phyloP scores from a whole-genome alignment of 2,888 invertebrate genomes.

The Augiades crinisus region DNA sequence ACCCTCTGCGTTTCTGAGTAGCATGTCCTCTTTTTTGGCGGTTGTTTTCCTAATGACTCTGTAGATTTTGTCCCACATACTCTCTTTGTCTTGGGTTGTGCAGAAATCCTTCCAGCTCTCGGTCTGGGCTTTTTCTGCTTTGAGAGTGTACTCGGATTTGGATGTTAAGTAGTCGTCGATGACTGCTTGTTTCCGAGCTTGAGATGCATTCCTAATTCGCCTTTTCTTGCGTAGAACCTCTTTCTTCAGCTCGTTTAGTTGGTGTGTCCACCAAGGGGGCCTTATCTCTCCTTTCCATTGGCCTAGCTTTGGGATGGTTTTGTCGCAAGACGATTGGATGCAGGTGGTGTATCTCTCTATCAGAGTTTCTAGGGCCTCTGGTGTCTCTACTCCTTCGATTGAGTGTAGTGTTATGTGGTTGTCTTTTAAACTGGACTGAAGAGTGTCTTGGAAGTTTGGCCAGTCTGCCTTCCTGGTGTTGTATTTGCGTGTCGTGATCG shows the following conservation, averaged over 20 bases:
- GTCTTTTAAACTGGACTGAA: neutral
- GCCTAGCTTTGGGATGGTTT: conserved; percentile 13
- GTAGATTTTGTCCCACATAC: conserved; percentile 1
- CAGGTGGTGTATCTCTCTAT: neutral
- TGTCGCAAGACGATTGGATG: conserved; percentile 1
- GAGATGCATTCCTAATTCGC: conserved; percentile 22
- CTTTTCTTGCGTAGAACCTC: conserved; percentile 21
- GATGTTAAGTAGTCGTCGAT: conserved; percentile 29
- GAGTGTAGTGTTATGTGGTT: conserved; percentile 7
- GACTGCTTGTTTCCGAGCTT: conserved; percentile 13
- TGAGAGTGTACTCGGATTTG: conserved; percentile 13
- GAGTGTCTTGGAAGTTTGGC: conserved; percentile 10
- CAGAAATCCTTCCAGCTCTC: conserved; percentile 21
- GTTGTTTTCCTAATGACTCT: conserved; percentile 25
- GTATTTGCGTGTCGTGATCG: conserved; percentile 27
- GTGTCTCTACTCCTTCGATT: neutral
- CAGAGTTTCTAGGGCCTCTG: neutral
- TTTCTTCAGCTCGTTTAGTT: too few species aligned
- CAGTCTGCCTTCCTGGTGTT: conserved; percentile 33
- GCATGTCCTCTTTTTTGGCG: conserved; percentile 15
- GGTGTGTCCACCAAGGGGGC: neutral
- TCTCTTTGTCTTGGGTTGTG: neutral
- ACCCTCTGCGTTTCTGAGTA: conserved; percentile 14
- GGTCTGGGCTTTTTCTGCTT: conserved; percentile 27
- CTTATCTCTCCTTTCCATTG: neutral